Base-by-base conservation (phyloP, 2,888 invertebrate species). In the Apamea anceps region DNA sequence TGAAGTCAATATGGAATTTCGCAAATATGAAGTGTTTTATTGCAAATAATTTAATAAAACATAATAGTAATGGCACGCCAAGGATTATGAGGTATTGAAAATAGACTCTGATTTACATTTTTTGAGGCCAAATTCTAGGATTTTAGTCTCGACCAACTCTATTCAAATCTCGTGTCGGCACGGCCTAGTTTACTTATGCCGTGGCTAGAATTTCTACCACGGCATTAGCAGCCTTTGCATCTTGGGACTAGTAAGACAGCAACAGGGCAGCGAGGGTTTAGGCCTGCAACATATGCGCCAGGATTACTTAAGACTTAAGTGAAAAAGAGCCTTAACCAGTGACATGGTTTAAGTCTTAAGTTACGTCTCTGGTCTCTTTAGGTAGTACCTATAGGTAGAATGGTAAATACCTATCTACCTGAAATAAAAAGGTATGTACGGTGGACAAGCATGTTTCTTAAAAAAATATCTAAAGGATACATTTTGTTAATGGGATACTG, bases 1-100 rank as follows among this genome's bases (percentile, higher is more conserved):
- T 66, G n/a, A 66, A 63, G 70, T 72, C 72, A 79, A 72, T 72
- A 65, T 75, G 51, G 75, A 72, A 82, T 88, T 84, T 86, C 73
- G 84, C 79, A 87, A 88, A 84, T 65, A 74, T 66, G 21, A 67
- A 79, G 57, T 79, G 72, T 78, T 79, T 80, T 84, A 87, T 88
- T 88, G 65, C 80, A 84, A 84, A 80, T 76, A 72, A 80, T 80
- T 51, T 28, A 76, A 79, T 79, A 70, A 78, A 81, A 77, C 57
- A 70, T 72, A 70, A 80, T 77, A 70, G 75, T 76, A 66, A 76
- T 71, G 54, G 68, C 77, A 28, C 21, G 21, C 54, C 88, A 87
- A 86, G 87, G 87, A 82, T 86, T 84, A 82, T 68, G 78, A 72
- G 28, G 6, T 37, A 71, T 63, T 51, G 63, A 80, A 65, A 45